Evolutionary conservation across 2,888 invertebrate genomes (phyloP).

Genomic region (Bellardia pandia): DNA sequence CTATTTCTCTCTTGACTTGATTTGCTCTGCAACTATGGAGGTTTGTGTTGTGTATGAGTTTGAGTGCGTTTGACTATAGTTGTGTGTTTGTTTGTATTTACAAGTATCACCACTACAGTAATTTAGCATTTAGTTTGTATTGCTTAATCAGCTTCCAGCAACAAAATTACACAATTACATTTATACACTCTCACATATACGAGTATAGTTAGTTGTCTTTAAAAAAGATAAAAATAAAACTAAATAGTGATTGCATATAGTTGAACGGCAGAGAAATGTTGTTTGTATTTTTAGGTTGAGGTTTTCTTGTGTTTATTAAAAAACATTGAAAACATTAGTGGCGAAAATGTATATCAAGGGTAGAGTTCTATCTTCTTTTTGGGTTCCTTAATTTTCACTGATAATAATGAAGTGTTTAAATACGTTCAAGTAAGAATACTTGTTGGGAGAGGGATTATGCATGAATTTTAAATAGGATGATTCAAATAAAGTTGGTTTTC

Average conservation of each 20-base stretch:
- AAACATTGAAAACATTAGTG: constrained; percentile 55
- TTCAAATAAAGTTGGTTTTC: too few relatives aligned
- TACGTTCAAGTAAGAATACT: constrained; percentile 19
- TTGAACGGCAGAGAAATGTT: background rate
- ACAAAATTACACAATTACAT: constrained; percentile 44
- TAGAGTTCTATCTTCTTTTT: constrained; percentile 2
- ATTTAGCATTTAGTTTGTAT: constrained; percentile 58
- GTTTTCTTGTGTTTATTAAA: constrained; percentile 28
- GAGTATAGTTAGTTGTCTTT: background rate
- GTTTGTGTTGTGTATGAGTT: constrained; percentile 2
- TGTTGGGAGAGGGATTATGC: background rate
- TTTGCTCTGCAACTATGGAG: background rate
- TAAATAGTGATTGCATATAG: background rate
- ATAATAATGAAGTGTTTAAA: constrained; percentile 47
- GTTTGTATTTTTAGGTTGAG: constrained; percentile 46
- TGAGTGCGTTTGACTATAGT: background rate
- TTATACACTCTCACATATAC: background rate
- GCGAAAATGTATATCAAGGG: constrained; percentile 45
- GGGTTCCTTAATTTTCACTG: constrained; percentile 34
- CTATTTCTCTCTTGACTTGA: constrained; percentile 35
- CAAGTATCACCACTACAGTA: constrained; percentile 30
- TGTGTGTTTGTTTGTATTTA: background rate
- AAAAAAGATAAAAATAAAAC: background rate
- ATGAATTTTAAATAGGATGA: background rate
- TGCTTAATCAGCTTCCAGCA: constrained; percentile 69